phyloP scores from a whole-genome alignment of 2,797 vertebrate species.

The Prunella strophiata region DNA sequence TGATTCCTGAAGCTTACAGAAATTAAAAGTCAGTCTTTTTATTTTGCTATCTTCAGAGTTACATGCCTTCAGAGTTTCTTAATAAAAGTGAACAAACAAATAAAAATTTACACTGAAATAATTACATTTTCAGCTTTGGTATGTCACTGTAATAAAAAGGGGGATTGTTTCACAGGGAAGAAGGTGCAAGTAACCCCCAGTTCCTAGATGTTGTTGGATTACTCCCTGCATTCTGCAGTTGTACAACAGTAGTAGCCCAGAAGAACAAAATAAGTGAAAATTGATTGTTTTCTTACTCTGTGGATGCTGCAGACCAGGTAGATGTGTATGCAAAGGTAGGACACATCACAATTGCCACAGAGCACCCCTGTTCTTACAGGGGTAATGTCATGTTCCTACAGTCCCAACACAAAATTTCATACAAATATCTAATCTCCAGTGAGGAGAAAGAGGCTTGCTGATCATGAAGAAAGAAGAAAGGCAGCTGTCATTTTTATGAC shows the following conservation, averaged over 20 bases:
- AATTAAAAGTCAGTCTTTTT: background rate
- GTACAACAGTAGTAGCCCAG: background rate
- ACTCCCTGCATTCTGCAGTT: background rate
- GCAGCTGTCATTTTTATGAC: background rate
- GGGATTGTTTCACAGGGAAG: background rate
- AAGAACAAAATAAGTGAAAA: background rate
- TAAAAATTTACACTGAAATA: background rate
- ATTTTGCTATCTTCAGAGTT: background rate
- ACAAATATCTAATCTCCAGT: background rate
- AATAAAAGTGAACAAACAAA: background rate
- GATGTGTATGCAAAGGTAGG: background rate
- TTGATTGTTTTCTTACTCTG: background rate
- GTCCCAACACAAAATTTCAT: background rate
- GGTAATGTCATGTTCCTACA: background rate
- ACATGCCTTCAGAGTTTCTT: background rate
- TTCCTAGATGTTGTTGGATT: background rate
- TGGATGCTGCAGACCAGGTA: background rate
- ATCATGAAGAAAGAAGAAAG: background rate
- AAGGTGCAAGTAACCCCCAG: background rate
- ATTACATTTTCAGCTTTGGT: background rate
- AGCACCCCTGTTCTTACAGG: background rate
- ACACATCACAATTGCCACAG: rapidly evolving
- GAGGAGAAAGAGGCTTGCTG: background rate
- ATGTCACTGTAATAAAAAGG: background rate
- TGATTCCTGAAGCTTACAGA: background rate